Conservation (phyloP, 1,140 invertebrate genomes). For the Drosophila neocordata region DNA sequence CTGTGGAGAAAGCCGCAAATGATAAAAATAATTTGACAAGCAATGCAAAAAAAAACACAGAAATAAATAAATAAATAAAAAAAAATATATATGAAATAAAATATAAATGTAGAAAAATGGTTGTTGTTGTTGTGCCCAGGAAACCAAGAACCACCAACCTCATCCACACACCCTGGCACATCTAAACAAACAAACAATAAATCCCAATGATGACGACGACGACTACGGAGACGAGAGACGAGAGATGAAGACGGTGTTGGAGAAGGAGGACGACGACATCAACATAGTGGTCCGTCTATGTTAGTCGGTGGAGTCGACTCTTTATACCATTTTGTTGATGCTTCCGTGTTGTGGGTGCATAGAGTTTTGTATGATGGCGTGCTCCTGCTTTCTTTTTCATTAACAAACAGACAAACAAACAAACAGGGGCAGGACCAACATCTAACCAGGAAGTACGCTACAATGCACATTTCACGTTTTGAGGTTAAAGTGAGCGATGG, state of each 20-base stretch:
- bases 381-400: slow-evolving; percentile 49
- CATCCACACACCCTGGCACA: background rate
- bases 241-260: background rate
- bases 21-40: slow-evolving; percentile 56
- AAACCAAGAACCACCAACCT: slow-evolving; percentile 6
- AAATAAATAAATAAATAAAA: background rate
- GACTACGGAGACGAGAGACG: background rate
- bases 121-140: slow-evolving; percentile 24
- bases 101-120: slow-evolving; percentile 46
- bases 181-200: slow-evolving; percentile 53
- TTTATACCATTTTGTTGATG: slow-evolving; percentile 10
- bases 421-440: slow-evolving; percentile 23
- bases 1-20: slow-evolving; percentile 12
- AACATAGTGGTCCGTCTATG: background rate
- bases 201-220: slow-evolving; percentile 19
- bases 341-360: slow-evolving; percentile 17
- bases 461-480: slow-evolving; percentile 41
- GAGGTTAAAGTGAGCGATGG: background rate
- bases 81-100: background rate
- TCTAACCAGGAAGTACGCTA: slow-evolving; percentile 72
- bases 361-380: slow-evolving; percentile 11
- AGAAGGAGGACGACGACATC: background rate
- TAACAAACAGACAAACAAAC: slow-evolving; percentile 62
- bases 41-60: slow-evolving; percentile 30
- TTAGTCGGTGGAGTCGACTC: background rate